Evolutionary conservation across 1,140 invertebrate species (phyloP), one percentile per base, ranked within the genome.

Genomic region (Elymnias hypermnestra): DNA sequence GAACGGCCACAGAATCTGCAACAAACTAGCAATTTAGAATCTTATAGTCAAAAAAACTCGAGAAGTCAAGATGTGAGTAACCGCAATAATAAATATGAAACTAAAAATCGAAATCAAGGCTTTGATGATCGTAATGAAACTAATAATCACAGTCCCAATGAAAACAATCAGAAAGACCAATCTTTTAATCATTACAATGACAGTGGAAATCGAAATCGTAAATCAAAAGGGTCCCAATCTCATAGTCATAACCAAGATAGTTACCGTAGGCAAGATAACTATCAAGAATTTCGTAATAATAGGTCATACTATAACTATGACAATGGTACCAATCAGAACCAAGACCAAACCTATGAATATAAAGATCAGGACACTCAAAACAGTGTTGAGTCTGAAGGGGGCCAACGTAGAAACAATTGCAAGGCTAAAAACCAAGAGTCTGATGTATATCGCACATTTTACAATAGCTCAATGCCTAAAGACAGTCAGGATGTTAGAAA

Each of bases 401-500:
- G 45, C 49, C 66, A 72, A 67, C 38, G 47, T 18, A 78, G 67
- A 45, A 23, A 29, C 9, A 72, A 81, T 65, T 58, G 58, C 29
- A 81, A 76, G 55, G 31, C 60, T 45, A 83, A 73, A 50, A 65
- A 57, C 38, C 76, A 72, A 61, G 79, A 83, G 31, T 22, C 57
- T 38, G 72, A 77, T 37, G 54, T 56, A 38, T 56, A 57, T 41
- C 56, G 70, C 5, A 78, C 73, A 25, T 83, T 73, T 47, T 82
- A 83, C 45, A 83, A 82, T 55, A 83, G 76, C 55, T 54, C 63
- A 19, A 70, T 71, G 9, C 55, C 53, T 57, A 75, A 76, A 48
- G 63, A 60, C 25, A 71, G 65, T 41, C 71, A 81, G 29, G 72
- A 82, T 56, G 59, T 66, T 8, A 68, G 74, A 21, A 75, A 65